These are phyloP conservation scores for Rhincodon typus DNA, from an alignment of 2,797 vertebrate genomes.

Conservation along the genomic window DNA sequence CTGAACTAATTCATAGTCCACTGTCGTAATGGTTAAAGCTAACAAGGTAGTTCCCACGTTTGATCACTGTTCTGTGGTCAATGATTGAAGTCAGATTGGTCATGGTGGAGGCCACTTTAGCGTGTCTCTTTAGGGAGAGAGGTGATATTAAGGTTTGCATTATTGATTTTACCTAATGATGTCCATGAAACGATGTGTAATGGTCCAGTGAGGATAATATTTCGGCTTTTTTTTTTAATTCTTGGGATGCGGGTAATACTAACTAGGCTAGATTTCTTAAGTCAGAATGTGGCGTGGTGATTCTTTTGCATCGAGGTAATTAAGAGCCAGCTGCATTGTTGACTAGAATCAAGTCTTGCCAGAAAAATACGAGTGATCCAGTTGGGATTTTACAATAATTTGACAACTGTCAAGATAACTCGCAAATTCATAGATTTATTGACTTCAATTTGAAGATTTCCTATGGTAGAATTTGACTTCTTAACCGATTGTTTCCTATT, in stretches of 20 bases:
- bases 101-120: neutral
- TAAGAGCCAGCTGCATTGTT: no score
- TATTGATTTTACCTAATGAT: neutral
- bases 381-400: no score
- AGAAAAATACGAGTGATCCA: no score
- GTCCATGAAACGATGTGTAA: neutral
- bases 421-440: no score
- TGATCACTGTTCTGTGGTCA: neutral
- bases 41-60: neutral
- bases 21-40: neutral
- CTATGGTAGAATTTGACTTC: no score
- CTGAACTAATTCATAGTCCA: neutral
- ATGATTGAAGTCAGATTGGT: neutral
- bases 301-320: no score
- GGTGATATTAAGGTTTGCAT: neutral
- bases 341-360: no score
- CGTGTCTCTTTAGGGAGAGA: neutral
- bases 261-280: no score
- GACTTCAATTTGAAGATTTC: no score
- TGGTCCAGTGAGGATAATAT: neutral
- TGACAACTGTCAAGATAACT: no score
- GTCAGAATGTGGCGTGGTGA: no score
- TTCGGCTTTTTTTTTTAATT: neutral
- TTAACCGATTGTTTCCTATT: no score
- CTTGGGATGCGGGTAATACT: neutral